A percentile compares a stretch with the other conserved stretches of the same genome.
phyloP scores from a whole-genome alignment of 2,888 invertebrate species.

The Uropetala carovei region DNA sequence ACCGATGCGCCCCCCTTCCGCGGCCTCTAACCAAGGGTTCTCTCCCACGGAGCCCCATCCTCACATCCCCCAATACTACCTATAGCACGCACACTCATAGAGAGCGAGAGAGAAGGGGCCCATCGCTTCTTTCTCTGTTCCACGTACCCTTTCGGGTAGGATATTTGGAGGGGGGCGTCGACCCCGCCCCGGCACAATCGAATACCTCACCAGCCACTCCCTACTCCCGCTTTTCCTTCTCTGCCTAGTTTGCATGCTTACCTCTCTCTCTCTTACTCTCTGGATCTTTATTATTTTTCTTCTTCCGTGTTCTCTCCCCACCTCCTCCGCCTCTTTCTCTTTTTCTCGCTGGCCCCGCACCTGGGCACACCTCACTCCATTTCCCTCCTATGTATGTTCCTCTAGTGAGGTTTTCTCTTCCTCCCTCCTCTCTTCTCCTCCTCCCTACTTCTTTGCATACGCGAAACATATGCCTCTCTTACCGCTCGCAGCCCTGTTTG shows the following conservation, averaged over 20 bases:
- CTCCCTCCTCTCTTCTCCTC: background rate
- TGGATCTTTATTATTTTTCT: conserved; percentile 4
- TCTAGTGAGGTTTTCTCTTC: background rate
- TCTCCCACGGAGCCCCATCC: background rate
- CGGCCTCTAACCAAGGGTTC: background rate
- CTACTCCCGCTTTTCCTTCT: background rate
- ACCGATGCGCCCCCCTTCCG: conserved; percentile 17
- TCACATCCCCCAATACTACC: background rate
- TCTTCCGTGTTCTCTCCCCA: conserved; percentile 15
- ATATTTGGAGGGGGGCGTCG: conserved; percentile 17
- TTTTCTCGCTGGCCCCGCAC: background rate
- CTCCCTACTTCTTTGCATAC: conserved; percentile 10
- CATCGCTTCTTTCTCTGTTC: background rate
- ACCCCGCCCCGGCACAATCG: conserved; percentile 15
- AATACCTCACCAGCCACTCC: conserved; percentile 30
- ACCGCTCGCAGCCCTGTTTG: background rate
- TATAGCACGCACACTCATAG: background rate
- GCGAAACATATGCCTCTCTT: conserved; percentile 5
- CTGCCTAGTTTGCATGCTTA: conserved; percentile 11
- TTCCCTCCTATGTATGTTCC: too few relatives aligned
- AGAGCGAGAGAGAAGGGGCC: background rate
- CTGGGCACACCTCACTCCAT: background rate
- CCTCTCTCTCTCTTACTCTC: background rate
- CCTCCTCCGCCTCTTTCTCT: background rate
- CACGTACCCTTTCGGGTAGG: background rate